These are phyloP conservation scores for Argentina silus DNA, from an alignment of 2,797 vertebrate genomes.

Conservation along the genomic window DNA sequence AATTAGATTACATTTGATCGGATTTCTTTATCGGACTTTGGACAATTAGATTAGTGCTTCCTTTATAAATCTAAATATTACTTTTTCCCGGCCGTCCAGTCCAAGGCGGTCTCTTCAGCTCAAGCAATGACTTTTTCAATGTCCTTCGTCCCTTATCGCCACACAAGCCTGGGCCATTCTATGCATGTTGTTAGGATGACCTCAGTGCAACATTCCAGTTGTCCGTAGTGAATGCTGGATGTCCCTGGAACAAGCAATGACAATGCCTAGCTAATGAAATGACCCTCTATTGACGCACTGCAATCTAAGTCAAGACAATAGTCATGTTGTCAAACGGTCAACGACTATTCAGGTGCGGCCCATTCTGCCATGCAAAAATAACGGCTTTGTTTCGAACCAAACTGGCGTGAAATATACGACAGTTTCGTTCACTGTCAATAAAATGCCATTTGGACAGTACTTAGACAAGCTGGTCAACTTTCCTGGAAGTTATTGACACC, in stretches of 20 bases:
- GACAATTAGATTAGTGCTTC: too few species aligned
- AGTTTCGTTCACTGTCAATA: too few species aligned
- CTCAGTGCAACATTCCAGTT: not conserved
- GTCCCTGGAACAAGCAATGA: not conserved
- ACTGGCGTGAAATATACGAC: not conserved
- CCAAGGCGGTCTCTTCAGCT: too few species aligned
- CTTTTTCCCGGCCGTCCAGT: too few species aligned
- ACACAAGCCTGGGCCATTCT: not conserved
- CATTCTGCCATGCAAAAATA: not conserved
- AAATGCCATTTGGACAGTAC: not conserved
- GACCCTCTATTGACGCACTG: not conserved
- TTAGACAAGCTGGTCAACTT: not conserved
- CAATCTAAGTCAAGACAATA: too few species aligned
- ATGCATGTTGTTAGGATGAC: not conserved
- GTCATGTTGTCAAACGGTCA: too few species aligned
- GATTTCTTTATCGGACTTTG: too few species aligned
- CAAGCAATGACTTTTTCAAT: too few species aligned
- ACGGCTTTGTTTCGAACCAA: not conserved
- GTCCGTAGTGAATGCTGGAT: not conserved
- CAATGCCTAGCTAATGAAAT: not conserved
- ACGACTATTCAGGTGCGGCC: too few species aligned
- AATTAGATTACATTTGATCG: too few species aligned
- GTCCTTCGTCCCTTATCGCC: too few species aligned
- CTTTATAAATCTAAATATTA: too few species aligned
- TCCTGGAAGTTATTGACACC: conserved; percentile 13